phyloP scores from a whole-genome alignment of 2,888 invertebrate genomes.

The Oscheius sp. region DNA sequence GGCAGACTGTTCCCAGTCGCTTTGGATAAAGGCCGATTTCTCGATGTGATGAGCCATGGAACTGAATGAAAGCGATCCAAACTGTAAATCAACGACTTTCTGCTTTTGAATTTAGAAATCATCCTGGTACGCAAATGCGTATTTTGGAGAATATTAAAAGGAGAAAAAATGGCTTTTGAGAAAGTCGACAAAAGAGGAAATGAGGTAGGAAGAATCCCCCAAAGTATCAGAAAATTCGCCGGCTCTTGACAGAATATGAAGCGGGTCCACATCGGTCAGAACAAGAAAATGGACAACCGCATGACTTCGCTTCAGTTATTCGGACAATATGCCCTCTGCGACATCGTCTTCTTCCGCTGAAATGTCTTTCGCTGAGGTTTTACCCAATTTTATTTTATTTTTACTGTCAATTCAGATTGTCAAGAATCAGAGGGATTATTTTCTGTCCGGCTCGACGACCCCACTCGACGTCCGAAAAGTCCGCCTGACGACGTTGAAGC shows the following conservation, averaged over 20 bases:
- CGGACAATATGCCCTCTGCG: background rate
- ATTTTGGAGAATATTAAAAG: too few relatives aligned
- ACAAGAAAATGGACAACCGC: too few relatives aligned
- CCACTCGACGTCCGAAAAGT: background rate
- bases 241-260: too few relatives aligned
- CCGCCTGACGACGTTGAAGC: slow-evolving; percentile 18
- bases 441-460: slow-evolving; percentile 2
- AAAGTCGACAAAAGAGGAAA: too few relatives aligned
- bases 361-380: background rate
- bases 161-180: too few relatives aligned
- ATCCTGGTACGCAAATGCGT: too few relatives aligned
- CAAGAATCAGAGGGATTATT: slow-evolving; percentile 22
- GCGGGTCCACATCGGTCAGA: too few relatives aligned
- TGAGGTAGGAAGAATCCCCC: too few relatives aligned
- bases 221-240: too few relatives aligned
- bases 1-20: slow-evolving; percentile 81
- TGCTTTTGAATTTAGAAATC: too few relatives aligned
- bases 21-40: slow-evolving; percentile 83
- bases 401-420: slow-evolving; percentile 18
- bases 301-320: background rate
- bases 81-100: too few relatives aligned
- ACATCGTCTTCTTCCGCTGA: background rate
- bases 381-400: background rate
- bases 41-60: background rate
- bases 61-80: too few relatives aligned